These are phyloP conservation scores for Chrysopilus asiliformis DNA, from an alignment of 2,888 invertebrate species.

Conservation along the genomic window DNA sequence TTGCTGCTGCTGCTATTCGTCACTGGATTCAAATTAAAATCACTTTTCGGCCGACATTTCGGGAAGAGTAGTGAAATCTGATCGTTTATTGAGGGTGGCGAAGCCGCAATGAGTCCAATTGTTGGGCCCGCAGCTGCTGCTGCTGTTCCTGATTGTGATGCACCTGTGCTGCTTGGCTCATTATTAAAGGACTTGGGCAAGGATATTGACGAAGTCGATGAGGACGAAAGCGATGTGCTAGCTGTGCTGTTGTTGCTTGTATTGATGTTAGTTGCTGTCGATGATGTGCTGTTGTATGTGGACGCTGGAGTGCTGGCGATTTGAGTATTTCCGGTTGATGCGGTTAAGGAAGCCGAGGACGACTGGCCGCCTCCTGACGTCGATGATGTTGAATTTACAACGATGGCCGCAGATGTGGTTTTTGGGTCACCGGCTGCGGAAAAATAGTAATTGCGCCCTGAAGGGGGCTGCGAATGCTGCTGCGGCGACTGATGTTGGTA, in stretches of 20 bases:
- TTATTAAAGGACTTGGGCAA: neutral
- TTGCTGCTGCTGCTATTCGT: too few species aligned
- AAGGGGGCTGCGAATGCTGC: constrained; percentile 15
- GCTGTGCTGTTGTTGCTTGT: neutral
- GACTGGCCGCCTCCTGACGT: too few species aligned
- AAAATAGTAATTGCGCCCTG: constrained; percentile 17
- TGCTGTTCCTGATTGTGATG: constrained; percentile 5
- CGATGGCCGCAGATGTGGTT: constrained; percentile 1
- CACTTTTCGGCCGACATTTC: constrained; percentile 65
- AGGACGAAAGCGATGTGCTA: neutral
- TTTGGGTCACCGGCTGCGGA: constrained; percentile 11
- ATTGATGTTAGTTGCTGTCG: neutral
- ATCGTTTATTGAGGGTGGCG: constrained; percentile 46
- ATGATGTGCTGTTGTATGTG: neutral
- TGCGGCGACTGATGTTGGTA: constrained; percentile 14
- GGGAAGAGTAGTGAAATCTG: constrained; percentile 75
- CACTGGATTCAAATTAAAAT: constrained; percentile 40
- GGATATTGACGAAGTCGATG: neutral
- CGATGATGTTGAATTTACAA: too few species aligned
- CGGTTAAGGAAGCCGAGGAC: too few species aligned
- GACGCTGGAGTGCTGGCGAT: too few species aligned
- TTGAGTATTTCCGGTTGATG: too few species aligned
- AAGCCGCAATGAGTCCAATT: constrained; percentile 38
- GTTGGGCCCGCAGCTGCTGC: neutral
- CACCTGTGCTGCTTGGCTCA: neutral